These are phyloP conservation scores for Crocidura indochinensis DNA, from an alignment of 2,797 vertebrate genomes.

Conservation along the genomic window DNA sequence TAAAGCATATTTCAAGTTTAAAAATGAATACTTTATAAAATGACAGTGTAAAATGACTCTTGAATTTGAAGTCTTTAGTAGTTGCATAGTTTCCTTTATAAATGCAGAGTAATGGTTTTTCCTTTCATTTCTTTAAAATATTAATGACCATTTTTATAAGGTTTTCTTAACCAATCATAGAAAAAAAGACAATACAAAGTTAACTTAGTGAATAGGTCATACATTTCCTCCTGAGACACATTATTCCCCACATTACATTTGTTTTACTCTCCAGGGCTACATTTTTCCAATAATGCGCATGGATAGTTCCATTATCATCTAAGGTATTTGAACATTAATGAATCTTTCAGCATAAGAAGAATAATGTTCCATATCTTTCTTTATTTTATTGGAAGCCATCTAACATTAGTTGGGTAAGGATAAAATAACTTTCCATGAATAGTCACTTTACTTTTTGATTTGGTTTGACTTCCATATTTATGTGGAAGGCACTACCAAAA, in stretches of 20 bases:
- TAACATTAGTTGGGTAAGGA: conserved; percentile 11
- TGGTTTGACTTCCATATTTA: conserved; percentile 4
- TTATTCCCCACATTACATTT: conserved; percentile 75
- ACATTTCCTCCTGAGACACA: conserved; percentile 59
- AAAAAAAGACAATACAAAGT: conserved; percentile 78
- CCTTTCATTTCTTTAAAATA: conserved; percentile 76
- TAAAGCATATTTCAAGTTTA: conserved; percentile 14
- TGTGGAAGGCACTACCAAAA: background rate
- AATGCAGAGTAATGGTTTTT: conserved; percentile 54
- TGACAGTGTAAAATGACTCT: background rate
- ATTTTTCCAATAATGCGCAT: conserved; percentile 79
- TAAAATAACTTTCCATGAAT: conserved; percentile 23
- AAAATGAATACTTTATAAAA: background rate
- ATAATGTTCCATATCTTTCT: conserved; percentile 60
- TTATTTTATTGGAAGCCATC: conserved; percentile 69
- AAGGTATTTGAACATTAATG: conserved; percentile 79
- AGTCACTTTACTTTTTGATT: conserved; percentile 43
- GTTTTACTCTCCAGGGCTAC: conserved; percentile 76
- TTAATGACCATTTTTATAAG: conserved; percentile 76
- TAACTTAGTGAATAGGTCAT: conserved; percentile 78
- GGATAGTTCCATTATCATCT: conserved; percentile 72
- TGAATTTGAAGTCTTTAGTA: conserved; percentile 4
- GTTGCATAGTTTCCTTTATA: conserved; percentile 40
- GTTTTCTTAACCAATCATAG: conserved; percentile 79
- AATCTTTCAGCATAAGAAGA: conserved; percentile 74